Base-by-base conservation (phyloP, 2,113 vertebrate species). In the Gambusia holbrooki region DNA sequence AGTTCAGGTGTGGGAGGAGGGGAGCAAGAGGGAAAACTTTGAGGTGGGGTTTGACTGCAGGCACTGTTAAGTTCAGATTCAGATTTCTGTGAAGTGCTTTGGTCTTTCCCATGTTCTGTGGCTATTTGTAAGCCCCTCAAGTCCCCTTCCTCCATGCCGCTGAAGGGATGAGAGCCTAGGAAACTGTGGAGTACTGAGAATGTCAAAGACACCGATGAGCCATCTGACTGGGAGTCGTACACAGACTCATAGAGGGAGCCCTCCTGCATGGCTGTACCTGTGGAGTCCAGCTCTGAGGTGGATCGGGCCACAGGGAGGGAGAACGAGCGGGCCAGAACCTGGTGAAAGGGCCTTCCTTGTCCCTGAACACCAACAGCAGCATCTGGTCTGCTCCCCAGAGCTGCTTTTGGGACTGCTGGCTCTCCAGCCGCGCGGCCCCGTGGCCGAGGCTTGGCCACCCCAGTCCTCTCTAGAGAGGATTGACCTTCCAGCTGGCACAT, bases 151-250 rank as follows among this genome's bases (percentile, higher is more conserved):
- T 81, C 83, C 51, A 29, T 32, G 15, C 19, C 66, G 69, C 62
- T 37, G 51, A 70, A 14, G 3, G 70, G 45, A 5, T 0, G 48
- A 61, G 65, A 73, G 5, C 61, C 73, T 71, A 77, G 85, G 45
- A 90, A 70, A 12, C 33, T 66, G 12, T 15, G 70, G 2, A 77
- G 66, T 0, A 25, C 79, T 0, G 73, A 81, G 60, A 75, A 87
- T 15, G 80, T 90, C 0, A 71, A 88, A 11, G 91, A 90, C 13
- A 66, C 67, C 0, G 84, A 91, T 28, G 90, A 91, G 30, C 66
- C 63, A 4, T 91, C 87, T 14, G 92, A 92, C 63, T 76, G 84
- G 51, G 93, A 95, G 78, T 85, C 91, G 40, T 82, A 92, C 7
- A 58, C 69, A 74, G 89, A 91, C 73, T 90, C 85, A 0, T 88